These are phyloP conservation scores for Nothobranchius furzeri DNA, from an alignment of 2,113 vertebrate species.

Conservation along the genomic window DNA sequence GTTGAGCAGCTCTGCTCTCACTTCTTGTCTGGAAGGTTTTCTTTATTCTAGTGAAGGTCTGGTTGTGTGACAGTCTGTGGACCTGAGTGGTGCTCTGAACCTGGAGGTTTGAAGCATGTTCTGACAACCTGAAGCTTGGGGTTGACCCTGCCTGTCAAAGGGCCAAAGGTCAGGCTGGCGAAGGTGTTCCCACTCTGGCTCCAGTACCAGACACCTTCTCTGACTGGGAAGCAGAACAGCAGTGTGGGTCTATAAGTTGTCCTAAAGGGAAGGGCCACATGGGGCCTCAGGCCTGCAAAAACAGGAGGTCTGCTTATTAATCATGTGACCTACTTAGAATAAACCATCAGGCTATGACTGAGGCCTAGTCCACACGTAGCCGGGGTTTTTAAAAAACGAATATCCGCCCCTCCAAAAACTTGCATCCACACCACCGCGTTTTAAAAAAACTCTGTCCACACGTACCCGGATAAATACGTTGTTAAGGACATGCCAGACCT, in stretches of 20 bases:
- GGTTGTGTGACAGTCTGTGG: slow-evolving; percentile 18
- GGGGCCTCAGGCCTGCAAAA: too few relatives aligned
- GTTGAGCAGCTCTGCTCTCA: too few relatives aligned
- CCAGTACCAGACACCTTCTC: background rate
- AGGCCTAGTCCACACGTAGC: too few relatives aligned
- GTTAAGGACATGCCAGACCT: too few relatives aligned
- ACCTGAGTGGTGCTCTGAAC: slow-evolving; percentile 6
- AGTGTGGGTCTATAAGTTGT: background rate
- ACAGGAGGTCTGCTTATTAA: too few relatives aligned
- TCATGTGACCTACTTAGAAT: too few relatives aligned
- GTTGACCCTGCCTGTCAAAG: slow-evolving; percentile 11
- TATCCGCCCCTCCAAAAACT: too few relatives aligned
- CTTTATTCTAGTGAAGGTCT: background rate
- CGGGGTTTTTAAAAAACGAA: too few relatives aligned
- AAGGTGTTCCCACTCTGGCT: slow-evolving; percentile 39
- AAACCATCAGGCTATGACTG: too few relatives aligned
- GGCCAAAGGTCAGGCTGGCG: slow-evolving; percentile 48
- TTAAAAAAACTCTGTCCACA: too few relatives aligned
- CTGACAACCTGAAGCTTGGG: slow-evolving; percentile 39
- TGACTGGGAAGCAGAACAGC: background rate
- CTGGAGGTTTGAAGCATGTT: slow-evolving; percentile 39
- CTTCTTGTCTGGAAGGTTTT: background rate
- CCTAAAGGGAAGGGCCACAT: background rate
- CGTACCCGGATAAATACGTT: too few relatives aligned
- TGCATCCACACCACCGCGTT: too few relatives aligned